Percentiles rank a stretch among this genome's conserved stretches.
These are phyloP conservation scores for Phylloscopus trochiloides DNA, from an alignment of 2,113 vertebrate species.

Conservation along the genomic window DNA sequence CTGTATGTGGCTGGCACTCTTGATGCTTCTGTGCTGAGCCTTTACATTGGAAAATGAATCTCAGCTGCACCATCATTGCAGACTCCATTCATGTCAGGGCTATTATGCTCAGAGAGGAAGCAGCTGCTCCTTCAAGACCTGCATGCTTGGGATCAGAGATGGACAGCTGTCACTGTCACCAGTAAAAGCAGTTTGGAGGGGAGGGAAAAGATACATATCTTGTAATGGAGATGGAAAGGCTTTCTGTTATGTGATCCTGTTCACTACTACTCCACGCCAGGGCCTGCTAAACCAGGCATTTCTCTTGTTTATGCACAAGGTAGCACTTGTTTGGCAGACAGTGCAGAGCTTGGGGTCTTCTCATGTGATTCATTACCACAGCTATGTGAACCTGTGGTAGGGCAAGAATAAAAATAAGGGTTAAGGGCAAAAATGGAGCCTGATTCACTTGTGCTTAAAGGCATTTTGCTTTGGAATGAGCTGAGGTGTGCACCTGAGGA, in stretches of 20 bases:
- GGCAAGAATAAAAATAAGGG: background rate
- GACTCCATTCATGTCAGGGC: background rate
- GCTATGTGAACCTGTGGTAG: background rate
- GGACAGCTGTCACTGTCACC: background rate
- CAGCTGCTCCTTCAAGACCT: background rate
- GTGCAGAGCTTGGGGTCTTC: background rate
- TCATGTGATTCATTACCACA: background rate
- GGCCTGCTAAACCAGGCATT: background rate
- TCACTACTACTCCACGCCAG: background rate
- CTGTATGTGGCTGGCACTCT: background rate
- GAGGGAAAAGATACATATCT: background rate
- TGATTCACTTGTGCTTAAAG: background rate
- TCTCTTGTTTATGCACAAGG: background rate
- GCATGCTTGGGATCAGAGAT: background rate
- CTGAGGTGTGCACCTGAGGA: background rate
- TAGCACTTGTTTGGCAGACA: background rate
- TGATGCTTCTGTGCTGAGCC: background rate
- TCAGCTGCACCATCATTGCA: background rate
- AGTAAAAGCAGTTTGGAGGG: background rate
- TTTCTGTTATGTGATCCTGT: background rate
- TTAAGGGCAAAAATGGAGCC: background rate
- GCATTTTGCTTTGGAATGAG: background rate
- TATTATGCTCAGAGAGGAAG: background rate
- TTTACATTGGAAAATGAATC: background rate
- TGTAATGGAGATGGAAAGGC: background rate